Evolutionary conservation across 1,140 invertebrate genomes (phyloP).

Genomic region (Lasioglossum baleicum): DNA sequence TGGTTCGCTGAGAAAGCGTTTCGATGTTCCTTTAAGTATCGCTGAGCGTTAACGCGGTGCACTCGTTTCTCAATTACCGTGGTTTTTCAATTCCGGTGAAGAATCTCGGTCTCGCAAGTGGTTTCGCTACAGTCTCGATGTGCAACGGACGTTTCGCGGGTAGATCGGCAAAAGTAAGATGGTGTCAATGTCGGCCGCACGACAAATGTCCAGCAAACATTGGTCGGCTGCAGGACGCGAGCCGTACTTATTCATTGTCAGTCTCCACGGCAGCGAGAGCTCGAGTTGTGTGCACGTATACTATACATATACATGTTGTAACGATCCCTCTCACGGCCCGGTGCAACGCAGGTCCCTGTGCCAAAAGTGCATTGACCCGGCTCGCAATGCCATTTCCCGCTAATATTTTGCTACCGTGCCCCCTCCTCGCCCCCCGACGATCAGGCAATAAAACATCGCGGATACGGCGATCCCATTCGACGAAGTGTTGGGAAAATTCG

Average conservation of each 20-base stretch:
- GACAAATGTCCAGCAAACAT: slow-evolving; percentile 59
- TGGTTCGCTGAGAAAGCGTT: too few relatives aligned
- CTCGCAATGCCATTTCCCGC: slow-evolving; percentile 39
- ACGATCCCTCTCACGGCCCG: slow-evolving; percentile 33
- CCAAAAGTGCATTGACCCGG: slow-evolving; percentile 59
- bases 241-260: slow-evolving; percentile 54
- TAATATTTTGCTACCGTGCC: slow-evolving; percentile 47
- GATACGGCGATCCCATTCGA: slow-evolving; percentile 1
- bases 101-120: too few relatives aligned
- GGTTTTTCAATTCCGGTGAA: too few relatives aligned
- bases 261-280: slow-evolving; percentile 20
- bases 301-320: slow-evolving; percentile 21
- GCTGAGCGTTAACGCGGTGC: too few relatives aligned
- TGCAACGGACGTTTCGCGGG: slow-evolving; percentile 20
- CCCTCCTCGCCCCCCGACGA: not conserved
- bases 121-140: too few relatives aligned
- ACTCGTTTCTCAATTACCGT: too few relatives aligned
- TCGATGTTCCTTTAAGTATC: too few relatives aligned
- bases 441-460: slow-evolving; percentile 36
- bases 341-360: slow-evolving; percentile 37
- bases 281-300: slow-evolving; percentile 7
- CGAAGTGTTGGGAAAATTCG: slow-evolving; percentile 13
- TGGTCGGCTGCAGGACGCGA: slow-evolving; percentile 35
- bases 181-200: slow-evolving; percentile 46
- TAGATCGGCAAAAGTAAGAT: slow-evolving; percentile 48